Base-by-base conservation (phyloP, 2,888 invertebrate species). In the Hemistola chrysoprasaria region DNA sequence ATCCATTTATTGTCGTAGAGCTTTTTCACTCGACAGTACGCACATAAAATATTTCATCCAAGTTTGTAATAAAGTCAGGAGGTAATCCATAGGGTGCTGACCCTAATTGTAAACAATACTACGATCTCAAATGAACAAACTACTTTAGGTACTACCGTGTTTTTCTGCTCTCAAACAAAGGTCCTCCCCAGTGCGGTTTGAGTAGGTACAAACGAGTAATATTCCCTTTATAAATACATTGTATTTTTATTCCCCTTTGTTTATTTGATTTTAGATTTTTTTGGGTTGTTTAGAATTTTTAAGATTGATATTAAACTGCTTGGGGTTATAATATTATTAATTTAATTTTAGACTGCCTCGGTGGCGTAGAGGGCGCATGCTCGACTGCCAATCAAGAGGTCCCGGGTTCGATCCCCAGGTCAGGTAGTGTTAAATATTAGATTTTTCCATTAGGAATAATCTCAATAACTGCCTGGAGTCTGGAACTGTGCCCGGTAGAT, bases 91-190 rank as follows among this genome's bases (percentile, higher is more conserved):
- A 46, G 66, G 67, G 64, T 40, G 55, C 45, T 57, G 59, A 68
- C 74, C 74, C 74, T 73, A 68, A 77, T 71, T 73, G 77, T 71
- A 77, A 78, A 81, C 71, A 78, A 68, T 64, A 58, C 64, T 62
- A 59, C 66, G 59, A 55, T 62, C 53, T 59, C 66, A 74, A 76
- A 77, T 76, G 68, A 75, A 75, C 69, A 67, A 71, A 71, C 67
- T 71, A 68, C 65, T 53, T 45, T 34, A 43, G 60, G 54, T n/a
- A n/a, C n/a, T n/a, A n/a, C 50, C 35, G 49, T 65, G 56, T 73
- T 68, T 65, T 65, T 60, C 20, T 40, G 36, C 34, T 28, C 41
- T 34, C 24, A 30, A 40, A 32, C 30, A 46, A 62, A 65, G 65
- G 71, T 55, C 42, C 38, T 37, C 53, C 61, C 59, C 54, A 53